phyloP scores from a whole-genome alignment of 2,888 invertebrate genomes.

The Limnephilus rhombicus region DNA sequence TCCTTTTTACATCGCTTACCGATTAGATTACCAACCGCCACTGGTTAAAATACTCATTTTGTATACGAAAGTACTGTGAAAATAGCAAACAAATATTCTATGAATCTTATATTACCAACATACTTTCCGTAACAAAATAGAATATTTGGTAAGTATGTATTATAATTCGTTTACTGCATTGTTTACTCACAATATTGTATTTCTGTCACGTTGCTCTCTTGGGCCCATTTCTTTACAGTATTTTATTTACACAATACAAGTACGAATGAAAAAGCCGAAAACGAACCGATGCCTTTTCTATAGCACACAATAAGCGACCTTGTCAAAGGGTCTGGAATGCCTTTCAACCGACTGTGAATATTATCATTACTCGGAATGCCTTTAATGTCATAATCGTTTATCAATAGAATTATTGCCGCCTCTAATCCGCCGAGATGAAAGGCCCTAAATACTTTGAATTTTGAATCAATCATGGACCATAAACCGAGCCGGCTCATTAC shows the following conservation, averaged over 20 bases:
- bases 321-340: conserved; percentile 40
- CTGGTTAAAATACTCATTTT: too few species aligned
- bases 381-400: conserved; percentile 46
- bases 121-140: not conserved
- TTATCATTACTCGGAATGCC: conserved; percentile 13
- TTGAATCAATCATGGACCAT: not conserved
- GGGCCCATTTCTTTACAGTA: not conserved
- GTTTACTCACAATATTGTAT: conserved; percentile 21
- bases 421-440: conserved; percentile 9
- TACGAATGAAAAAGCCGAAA: conserved; percentile 28
- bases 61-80: too few species aligned
- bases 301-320: conserved; percentile 33
- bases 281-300: conserved; percentile 31
- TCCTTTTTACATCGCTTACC: too few species aligned
- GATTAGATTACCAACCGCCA: too few species aligned
- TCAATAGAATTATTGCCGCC: conserved; percentile 33
- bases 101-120: not conserved
- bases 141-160: not conserved
- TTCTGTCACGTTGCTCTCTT: conserved; percentile 23
- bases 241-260: conserved; percentile 26
- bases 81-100: too few species aligned
- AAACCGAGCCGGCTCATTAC: not conserved
- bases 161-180: not conserved
- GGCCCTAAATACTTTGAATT: conserved; percentile 1
- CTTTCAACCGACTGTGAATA: not conserved